phyloP scores from a whole-genome alignment of 2,797 vertebrate genomes.

The Lepilemur ruficaudatus region DNA sequence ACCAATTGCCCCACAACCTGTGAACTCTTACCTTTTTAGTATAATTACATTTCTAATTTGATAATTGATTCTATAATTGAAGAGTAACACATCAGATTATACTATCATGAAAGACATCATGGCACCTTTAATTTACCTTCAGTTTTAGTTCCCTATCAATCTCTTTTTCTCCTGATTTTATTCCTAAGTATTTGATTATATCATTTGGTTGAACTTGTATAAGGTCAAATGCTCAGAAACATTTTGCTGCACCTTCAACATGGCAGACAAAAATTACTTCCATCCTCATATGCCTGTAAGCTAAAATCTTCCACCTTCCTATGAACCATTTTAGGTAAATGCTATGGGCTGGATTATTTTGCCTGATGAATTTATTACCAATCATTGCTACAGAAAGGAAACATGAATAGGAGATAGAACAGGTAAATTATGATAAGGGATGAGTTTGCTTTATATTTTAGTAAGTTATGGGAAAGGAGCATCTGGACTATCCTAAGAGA shows the following conservation, averaged over 20 bases:
- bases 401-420: neutral
- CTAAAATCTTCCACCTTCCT: neutral
- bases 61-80: neutral
- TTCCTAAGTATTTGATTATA: neutral
- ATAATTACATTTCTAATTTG: constrained; percentile 29
- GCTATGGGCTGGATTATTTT: neutral
- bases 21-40: neutral
- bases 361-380: neutral
- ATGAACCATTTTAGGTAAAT: neutral
- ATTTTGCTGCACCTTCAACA: neutral
- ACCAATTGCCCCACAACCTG: neutral
- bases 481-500: neutral
- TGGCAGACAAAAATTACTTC: neutral
- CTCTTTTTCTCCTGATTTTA: neutral
- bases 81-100: neutral
- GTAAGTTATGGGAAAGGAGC: neutral
- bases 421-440: neutral
- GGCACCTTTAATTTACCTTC: neutral
- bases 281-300: neutral
- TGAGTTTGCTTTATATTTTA: neutral
- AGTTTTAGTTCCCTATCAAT: neutral
- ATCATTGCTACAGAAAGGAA: neutral
- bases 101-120: neutral
- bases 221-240: neutral
- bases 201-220: neutral